Base-by-base conservation (phyloP, 2,888 invertebrate species). In the Hirudinaria manillensis region DNA sequence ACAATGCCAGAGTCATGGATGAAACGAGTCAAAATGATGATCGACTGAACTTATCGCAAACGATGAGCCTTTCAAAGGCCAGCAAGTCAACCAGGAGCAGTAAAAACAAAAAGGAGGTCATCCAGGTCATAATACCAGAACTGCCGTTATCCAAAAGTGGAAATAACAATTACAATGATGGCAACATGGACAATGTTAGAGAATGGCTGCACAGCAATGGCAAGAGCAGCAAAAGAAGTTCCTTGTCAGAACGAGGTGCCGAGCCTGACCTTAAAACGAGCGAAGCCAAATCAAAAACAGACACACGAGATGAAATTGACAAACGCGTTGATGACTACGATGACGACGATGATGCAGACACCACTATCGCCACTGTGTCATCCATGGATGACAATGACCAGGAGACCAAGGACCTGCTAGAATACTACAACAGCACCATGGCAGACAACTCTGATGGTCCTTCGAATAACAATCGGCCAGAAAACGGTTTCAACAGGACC, bases 401-500 rank as follows among this genome's bases (percentile, higher is more conserved):
- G n/a, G 56, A 72, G 19, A 70, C 68, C 68, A 32, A 68, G 21
- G 68, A 68, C 36, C 32, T 68, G 10, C n/a, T 68, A 1, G 36
- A 4, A 7, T 68, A 68, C 68, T 68, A 68, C 68, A 68, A 68
- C 36, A 68, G n/a, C 29, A 34, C 68, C n/a, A 68, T 34, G 7
- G 68, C 36, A 10, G 36, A 68, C 68, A 34, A 68, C 3, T n/a
- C 19, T 7, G 24, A 72, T 10, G 32, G 29, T 7, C 55, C 36
- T 1, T 29, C n/a, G 4, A 34, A 13, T 16, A 51, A 45, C 27
- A 24, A 61, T 27, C 24, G 61, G 2, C 7, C 24, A 24, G 61
- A 61, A 24, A 51, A 70, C 36, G 36, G 27, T 27, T 72, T 72
- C 72, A 72, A 51, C 36, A 72, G 45, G 61, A 72, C 72, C 7